phyloP scores from a whole-genome alignment of 2,113 vertebrate species.

The Nerophis ophidion region DNA sequence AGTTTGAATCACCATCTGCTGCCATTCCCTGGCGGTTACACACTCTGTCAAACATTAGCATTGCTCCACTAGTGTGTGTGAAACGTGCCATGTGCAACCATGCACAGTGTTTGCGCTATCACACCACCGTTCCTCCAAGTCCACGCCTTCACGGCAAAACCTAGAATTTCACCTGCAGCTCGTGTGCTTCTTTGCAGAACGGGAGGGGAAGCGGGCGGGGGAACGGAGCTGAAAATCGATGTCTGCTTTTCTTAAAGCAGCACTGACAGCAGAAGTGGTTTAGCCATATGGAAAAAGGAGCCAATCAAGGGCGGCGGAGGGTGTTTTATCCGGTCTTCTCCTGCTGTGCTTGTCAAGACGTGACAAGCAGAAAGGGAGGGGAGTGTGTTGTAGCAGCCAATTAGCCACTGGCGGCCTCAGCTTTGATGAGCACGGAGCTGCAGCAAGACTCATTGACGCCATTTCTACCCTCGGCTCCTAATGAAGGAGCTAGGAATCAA shows the following conservation, averaged over 20 bases:
- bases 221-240: neutral
- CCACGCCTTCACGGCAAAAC: neutral
- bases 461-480: conserved; percentile 30
- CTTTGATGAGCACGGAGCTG: conserved; percentile 24
- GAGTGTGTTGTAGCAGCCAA: conserved; percentile 39
- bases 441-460: conserved; percentile 22
- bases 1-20: conserved; percentile 22
- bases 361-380: conserved; percentile 9
- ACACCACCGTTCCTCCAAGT: neutral
- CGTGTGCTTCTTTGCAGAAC: neutral
- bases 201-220: neutral
- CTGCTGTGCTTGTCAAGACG: conserved; percentile 31
- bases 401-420: conserved; percentile 37
- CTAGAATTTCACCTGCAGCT: neutral
- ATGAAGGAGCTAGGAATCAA: conserved; percentile 33
- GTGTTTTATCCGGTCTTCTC: conserved; percentile 17
- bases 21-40: conserved; percentile 14
- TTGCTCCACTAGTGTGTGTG: conserved; percentile 13
- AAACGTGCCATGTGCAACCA: neutral
- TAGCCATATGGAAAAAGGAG: conserved; percentile 18
- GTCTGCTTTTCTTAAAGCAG: conserved; percentile 1
- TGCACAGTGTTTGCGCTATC: neutral
- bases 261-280: conserved; percentile 3
- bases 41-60: conserved; percentile 28
- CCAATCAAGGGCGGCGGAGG: neutral